phyloP scores from a whole-genome alignment of 2,888 invertebrate genomes.

The Oxycera nigricornis region DNA sequence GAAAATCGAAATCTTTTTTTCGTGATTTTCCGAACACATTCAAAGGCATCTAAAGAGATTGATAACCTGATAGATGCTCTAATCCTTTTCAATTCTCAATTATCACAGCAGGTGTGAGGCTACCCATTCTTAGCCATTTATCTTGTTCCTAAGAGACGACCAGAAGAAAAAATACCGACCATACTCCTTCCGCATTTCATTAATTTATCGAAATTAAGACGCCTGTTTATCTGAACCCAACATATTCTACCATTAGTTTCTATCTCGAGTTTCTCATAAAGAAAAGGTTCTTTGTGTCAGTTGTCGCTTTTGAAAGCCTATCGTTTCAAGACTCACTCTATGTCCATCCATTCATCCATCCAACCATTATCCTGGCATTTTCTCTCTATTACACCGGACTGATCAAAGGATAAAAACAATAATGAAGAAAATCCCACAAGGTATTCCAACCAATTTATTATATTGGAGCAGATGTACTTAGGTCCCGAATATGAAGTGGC shows the following conservation, averaged over 20 bases:
- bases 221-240: conserved; percentile 39
- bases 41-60: too few species aligned
- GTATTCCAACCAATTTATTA: conserved; percentile 45
- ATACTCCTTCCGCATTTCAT: conserved; percentile 40
- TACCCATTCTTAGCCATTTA: too few species aligned
- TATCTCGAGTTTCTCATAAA: not conserved
- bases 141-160: too few species aligned
- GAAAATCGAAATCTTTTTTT: too few species aligned
- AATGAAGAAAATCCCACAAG: conserved; percentile 44
- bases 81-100: too few species aligned
- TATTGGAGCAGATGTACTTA: conserved; percentile 43
- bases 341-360: not conserved
- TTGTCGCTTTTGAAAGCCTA: not conserved
- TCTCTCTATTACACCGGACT: not conserved
- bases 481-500: not conserved
- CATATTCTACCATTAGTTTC: conserved; percentile 39
- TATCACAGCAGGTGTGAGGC: too few species aligned
- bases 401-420: conserved; percentile 45
- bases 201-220: conserved; percentile 45
- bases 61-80: too few species aligned
- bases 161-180: too few species aligned
- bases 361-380: conserved; percentile 7
- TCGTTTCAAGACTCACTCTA: not conserved
- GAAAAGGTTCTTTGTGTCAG: conserved; percentile 15
- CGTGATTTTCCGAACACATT: too few species aligned